phyloP scores from a whole-genome alignment of 2,113 vertebrate genomes.

The Conger conger region DNA sequence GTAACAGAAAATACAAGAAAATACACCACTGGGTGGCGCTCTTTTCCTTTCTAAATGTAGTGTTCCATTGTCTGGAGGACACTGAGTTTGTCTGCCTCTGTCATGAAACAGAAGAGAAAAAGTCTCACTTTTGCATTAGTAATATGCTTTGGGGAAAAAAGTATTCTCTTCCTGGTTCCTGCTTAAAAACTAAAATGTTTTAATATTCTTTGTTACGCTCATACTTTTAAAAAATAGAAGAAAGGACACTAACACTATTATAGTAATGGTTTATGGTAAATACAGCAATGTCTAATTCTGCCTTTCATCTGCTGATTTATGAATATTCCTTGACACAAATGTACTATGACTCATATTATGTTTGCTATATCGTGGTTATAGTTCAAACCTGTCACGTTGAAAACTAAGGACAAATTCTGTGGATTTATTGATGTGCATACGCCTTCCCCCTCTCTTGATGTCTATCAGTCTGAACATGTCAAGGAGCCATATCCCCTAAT shows the following conservation, averaged over 20 bases:
- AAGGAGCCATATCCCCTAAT: background rate
- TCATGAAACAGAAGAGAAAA: background rate
- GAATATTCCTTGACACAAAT: background rate
- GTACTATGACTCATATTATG: background rate
- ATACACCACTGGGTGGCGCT: slow-evolving; percentile 2
- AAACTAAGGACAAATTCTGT: background rate
- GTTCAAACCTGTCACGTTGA: background rate
- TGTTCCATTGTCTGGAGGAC: background rate
- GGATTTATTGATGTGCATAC: background rate
- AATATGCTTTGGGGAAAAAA: background rate
- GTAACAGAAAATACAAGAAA: too few relatives aligned
- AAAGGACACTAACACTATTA: background rate
- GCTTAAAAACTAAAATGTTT: background rate
- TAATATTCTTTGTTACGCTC: background rate
- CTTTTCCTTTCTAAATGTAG: background rate
- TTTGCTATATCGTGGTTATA: background rate
- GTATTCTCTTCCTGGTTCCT: background rate
- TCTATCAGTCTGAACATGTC: background rate
- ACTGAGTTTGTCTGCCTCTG: background rate
- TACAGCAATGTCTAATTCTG: background rate
- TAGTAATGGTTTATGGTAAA: background rate
- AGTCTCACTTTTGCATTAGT: background rate
- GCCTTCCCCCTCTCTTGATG: background rate
- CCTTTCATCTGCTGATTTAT: background rate
- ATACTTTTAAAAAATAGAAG: background rate